A percentile compares a stretch with the other conserved stretches of the same genome.
Evolutionary conservation across 2,888 invertebrate genomes (phyloP).

Genomic region (Nomada ferruginata): DNA sequence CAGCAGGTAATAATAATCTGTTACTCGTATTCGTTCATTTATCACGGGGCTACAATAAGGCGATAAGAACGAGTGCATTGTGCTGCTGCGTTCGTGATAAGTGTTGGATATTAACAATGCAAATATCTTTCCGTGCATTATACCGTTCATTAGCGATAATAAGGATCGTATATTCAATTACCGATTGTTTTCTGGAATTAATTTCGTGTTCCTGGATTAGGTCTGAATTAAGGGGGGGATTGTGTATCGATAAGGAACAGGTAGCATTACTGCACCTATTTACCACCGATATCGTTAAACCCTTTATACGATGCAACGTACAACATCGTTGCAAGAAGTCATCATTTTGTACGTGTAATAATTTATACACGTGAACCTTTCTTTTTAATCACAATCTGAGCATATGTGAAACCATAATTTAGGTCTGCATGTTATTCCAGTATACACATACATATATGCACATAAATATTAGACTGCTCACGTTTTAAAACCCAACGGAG

Average conservation of each 20-base stretch:
- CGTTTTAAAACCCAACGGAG: too few species aligned
- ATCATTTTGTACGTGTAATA: too few species aligned
- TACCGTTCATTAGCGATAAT: constrained; percentile 28
- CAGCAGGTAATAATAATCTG: constrained; percentile 23
- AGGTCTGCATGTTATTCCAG: too few species aligned
- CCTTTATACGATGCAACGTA: neutral
- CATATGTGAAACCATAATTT: too few species aligned
- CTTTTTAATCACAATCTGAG: too few species aligned
- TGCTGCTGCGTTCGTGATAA: constrained; percentile 28
- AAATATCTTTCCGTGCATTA: constrained; percentile 7
- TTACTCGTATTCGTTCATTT: constrained; percentile 21
- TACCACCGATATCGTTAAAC: too few species aligned
- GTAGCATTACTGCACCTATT: too few species aligned
- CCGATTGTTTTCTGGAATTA: constrained; percentile 26
- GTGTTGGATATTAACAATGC: constrained; percentile 31
- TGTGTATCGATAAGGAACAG: neutral
- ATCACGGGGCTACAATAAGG: constrained; percentile 17
- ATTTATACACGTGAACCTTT: too few species aligned
- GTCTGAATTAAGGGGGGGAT: neutral
- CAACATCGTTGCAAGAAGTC: neutral
- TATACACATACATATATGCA: too few species aligned
- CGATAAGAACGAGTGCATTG: constrained; percentile 25
- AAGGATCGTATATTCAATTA: constrained; percentile 29
- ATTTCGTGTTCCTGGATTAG: constrained; percentile 16
- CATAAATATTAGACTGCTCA: too few species aligned